A percentile compares a stretch with the other conserved stretches of the same genome.
These are phyloP conservation scores for Paramormyrops kingsleyae DNA, from an alignment of 2,113 vertebrate species.

Conservation along the genomic window DNA sequence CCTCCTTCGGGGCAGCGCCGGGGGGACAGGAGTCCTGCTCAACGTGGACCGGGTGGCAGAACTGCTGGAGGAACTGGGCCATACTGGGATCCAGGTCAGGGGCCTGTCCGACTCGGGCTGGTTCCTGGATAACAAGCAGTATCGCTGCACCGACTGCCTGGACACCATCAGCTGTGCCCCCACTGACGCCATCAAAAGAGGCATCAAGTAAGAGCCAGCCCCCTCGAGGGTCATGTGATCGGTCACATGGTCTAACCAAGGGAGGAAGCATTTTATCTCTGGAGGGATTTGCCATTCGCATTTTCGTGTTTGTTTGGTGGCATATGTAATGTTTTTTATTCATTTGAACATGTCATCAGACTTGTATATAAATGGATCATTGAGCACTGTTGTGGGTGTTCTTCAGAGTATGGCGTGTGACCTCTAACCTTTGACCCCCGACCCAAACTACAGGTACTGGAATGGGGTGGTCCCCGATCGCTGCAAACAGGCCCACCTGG, in stretches of 20 bases:
- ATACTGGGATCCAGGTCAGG: conserved; percentile 81
- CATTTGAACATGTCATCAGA: neutral
- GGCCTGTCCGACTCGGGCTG: conserved; percentile 91
- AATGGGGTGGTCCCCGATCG: conserved; percentile 82
- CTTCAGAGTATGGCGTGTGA: neutral
- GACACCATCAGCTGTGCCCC: conserved; percentile 82
- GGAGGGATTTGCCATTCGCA: neutral
- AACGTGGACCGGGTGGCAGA: conserved; percentile 90
- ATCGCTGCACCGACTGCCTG: conserved; percentile 80
- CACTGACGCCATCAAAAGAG: conserved; percentile 89
- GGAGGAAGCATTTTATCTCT: neutral
- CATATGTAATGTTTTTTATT: neutral
- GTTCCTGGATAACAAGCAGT: conserved; percentile 97
- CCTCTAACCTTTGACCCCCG: conserved; percentile 10
- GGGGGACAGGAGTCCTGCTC: conserved; percentile 88
- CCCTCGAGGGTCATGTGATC: neutral
- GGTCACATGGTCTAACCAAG: neutral
- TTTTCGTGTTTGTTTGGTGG: neutral
- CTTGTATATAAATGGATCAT: no score
- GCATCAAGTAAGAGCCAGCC: conserved; percentile 74
- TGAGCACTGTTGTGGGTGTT: neutral
- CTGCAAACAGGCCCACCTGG: conserved; percentile 78
- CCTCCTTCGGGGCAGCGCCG: conserved; percentile 65
- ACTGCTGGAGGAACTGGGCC: conserved; percentile 78
- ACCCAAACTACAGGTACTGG: conserved; percentile 75